Conservation (phyloP, 1,140 invertebrate species). For the Mylabris phalerata region DNA sequence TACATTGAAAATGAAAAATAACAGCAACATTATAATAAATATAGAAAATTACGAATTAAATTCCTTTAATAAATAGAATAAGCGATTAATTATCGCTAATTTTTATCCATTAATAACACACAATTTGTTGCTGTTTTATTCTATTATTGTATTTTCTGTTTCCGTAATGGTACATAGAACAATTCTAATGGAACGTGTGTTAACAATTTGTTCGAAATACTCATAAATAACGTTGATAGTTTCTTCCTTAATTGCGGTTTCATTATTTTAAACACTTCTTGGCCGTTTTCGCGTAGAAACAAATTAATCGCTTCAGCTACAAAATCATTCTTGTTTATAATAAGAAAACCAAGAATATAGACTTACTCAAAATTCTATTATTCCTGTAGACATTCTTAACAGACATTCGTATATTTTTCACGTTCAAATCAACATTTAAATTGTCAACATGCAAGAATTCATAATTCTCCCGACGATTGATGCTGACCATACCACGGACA, state of each 20-base stretch:
- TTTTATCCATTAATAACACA: background rate
- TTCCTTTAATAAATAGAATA: too few relatives aligned
- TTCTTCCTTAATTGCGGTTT: slow-evolving; percentile 60
- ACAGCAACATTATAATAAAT: background rate
- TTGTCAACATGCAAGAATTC: slow-evolving; percentile 58
- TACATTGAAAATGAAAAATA: background rate
- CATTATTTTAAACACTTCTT: slow-evolving; percentile 63
- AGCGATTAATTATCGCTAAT: background rate
- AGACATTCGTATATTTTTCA: slow-evolving; percentile 58
- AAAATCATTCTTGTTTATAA: slow-evolving; percentile 28
- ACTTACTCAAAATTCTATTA: slow-evolving; percentile 64
- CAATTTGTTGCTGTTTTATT: background rate
- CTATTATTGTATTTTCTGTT: slow-evolving; percentile 9
- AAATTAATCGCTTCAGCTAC: slow-evolving; percentile 65
- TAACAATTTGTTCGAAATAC: slow-evolving; percentile 59
- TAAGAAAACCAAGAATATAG: background rate
- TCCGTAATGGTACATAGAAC: slow-evolving; percentile 48
- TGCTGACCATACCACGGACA: slow-evolving; percentile 53
- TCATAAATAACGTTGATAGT: slow-evolving; percentile 54
- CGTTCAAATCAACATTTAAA: slow-evolving; percentile 53
- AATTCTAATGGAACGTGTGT: slow-evolving; percentile 54
- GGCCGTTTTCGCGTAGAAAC: slow-evolving; percentile 63
- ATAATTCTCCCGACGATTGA: slow-evolving; percentile 42
- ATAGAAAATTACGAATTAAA: too few relatives aligned
- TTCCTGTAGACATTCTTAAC: slow-evolving; percentile 63